Evolutionary conservation across 2,888 invertebrate species (phyloP).

Genomic region (Ennomos quercinarius): DNA sequence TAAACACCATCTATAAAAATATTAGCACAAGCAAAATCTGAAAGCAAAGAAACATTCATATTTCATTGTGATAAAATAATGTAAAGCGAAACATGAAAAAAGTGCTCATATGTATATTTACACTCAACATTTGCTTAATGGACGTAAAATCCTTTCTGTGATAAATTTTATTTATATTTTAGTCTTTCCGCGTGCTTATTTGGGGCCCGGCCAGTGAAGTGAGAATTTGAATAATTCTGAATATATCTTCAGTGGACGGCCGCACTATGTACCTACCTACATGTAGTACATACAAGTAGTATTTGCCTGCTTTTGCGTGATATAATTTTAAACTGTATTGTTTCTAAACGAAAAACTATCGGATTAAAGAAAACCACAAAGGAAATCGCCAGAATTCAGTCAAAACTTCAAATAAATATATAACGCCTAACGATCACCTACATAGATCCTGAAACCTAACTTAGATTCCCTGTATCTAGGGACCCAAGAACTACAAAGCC

Average conservation of each 20-base stretch:
- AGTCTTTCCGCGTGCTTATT: conserved; percentile 21
- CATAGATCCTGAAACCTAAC: too few relatives aligned
- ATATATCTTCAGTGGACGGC: conserved; percentile 1
- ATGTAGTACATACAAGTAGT: too few relatives aligned
- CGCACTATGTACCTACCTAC: too few relatives aligned
- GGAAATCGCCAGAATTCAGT: too few relatives aligned
- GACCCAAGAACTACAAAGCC: too few relatives aligned
- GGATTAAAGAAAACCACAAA: too few relatives aligned
- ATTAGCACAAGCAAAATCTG: conserved; percentile 10
- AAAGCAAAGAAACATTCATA: conserved; percentile 25
- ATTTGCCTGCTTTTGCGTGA: not conserved
- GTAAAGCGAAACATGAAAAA: conserved; percentile 20
- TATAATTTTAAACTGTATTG: too few relatives aligned
- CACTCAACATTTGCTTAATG: conserved; percentile 26
- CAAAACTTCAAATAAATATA: too few relatives aligned
- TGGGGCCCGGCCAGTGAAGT: conserved; percentile 19
- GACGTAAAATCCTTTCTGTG: conserved; percentile 28
- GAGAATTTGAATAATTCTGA: conserved; percentile 9
- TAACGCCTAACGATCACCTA: too few relatives aligned
- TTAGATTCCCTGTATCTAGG: too few relatives aligned
- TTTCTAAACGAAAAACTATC: too few relatives aligned
- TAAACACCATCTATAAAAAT: conserved; percentile 7
- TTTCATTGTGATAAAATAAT: conserved; percentile 24
- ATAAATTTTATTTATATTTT: conserved; percentile 29
- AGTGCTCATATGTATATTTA: conserved; percentile 14